phyloP scores from a whole-genome alignment of 2,797 vertebrate genomes.

The Strix occidentalis region DNA sequence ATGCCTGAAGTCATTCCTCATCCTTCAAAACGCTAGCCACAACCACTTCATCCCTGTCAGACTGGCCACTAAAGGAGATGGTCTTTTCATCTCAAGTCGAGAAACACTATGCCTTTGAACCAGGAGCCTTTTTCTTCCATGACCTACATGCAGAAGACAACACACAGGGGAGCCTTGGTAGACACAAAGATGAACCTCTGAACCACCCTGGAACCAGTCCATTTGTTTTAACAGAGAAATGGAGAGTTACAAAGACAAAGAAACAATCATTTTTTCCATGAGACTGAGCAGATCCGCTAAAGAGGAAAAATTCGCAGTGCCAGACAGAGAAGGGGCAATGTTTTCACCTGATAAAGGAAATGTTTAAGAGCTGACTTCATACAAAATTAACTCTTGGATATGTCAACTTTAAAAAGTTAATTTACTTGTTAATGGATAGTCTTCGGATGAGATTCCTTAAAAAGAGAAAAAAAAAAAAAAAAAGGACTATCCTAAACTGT shows the following conservation, averaged over 20 bases:
- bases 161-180: not conserved
- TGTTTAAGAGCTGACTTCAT: conserved; percentile 68
- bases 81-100: not conserved
- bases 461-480: not conserved
- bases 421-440: conserved; percentile 50
- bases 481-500: not conserved
- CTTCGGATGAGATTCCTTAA: not conserved
- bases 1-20: not conserved
- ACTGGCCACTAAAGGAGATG: not conserved
- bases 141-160: not conserved
- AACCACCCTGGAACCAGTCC: not conserved
- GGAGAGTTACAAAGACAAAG: not conserved
- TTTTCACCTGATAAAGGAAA: conserved; percentile 68
- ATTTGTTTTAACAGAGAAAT: conserved; percentile 39
- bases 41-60: not conserved
- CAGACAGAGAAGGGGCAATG: conserved; percentile 64
- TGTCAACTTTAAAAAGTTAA: conserved; percentile 48
- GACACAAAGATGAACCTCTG: not conserved
- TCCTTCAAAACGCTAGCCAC: not conserved
- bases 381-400: conserved; percentile 62
- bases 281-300: not conserved
- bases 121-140: not conserved
- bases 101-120: not conserved
- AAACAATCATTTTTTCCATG: conserved; percentile 43
- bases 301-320: conserved; percentile 31